Conservation (phyloP, 2,113 vertebrate genomes). For the Platichthys flesus region DNA sequence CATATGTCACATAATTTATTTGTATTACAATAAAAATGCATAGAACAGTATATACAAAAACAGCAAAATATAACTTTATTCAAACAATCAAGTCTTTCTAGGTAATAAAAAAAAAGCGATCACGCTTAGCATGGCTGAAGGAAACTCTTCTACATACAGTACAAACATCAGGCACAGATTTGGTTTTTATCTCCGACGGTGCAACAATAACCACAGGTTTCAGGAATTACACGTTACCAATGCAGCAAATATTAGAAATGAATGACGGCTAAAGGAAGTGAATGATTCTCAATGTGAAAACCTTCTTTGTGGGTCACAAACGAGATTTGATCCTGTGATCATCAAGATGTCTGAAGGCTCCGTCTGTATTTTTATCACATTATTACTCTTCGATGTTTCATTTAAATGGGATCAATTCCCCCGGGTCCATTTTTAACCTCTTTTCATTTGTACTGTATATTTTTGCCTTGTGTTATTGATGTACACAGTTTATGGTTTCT, state of each 20-base stretch:
- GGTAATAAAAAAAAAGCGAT: conserved; percentile 44
- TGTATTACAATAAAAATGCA: conserved; percentile 38
- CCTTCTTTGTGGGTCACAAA: not conserved
- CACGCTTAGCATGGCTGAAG: conserved; percentile 7
- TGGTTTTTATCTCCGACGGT: conserved; percentile 46
- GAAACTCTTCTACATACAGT: conserved; percentile 35
- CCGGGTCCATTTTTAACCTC: no score
- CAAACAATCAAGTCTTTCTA: conserved; percentile 53
- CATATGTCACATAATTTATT: conserved; percentile 8
- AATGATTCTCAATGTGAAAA: not conserved
- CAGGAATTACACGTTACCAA: not conserved
- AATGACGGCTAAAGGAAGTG: not conserved
- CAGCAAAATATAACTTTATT: conserved; percentile 73
- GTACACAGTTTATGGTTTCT: not conserved
- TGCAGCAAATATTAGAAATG: not conserved
- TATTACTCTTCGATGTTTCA: not conserved
- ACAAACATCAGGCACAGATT: conserved; percentile 61
- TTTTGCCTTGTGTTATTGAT: not conserved
- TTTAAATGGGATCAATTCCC: not conserved
- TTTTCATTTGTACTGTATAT: not conserved
- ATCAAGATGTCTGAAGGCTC: not conserved
- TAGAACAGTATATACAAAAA: conserved; percentile 54
- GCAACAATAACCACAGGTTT: conserved; percentile 21
- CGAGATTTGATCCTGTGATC: not conserved
- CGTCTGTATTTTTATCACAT: not conserved